Conservation (phyloP, 1,140 invertebrate species). For the Condylostylus longicornis region DNA sequence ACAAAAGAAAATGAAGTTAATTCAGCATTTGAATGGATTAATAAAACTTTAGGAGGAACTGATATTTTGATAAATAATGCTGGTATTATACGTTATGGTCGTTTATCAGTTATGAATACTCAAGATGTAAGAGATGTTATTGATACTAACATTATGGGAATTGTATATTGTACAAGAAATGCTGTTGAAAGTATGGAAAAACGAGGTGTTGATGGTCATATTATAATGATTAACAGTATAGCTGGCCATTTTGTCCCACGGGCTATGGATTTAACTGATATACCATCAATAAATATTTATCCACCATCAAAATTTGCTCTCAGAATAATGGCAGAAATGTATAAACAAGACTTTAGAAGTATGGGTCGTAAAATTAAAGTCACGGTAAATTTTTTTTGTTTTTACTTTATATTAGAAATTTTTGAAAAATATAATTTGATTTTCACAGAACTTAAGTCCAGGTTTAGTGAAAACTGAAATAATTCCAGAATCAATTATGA, state of each 20-base stretch:
- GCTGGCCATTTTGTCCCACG: constrained; percentile 34
- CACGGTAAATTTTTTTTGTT: constrained; percentile 46
- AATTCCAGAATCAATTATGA: constrained; percentile 10
- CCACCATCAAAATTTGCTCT: constrained; percentile 49
- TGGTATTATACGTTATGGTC: constrained; percentile 32
- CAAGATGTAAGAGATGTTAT: constrained; percentile 15
- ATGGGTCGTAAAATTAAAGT: constrained; percentile 43
- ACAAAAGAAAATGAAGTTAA: constrained; percentile 43
- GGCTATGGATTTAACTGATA: constrained; percentile 21
- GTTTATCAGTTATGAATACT: constrained; percentile 24
- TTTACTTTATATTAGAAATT: too few species aligned
- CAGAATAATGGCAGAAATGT: constrained; percentile 42
- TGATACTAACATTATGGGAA: constrained; percentile 48
- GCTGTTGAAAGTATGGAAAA: constrained; percentile 48
- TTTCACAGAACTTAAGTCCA: constrained; percentile 36
- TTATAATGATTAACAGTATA: constrained; percentile 50
- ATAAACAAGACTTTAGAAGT: constrained; percentile 42
- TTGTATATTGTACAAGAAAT: constrained; percentile 45
- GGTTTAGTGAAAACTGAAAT: constrained; percentile 39
- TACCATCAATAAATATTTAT: constrained; percentile 34
- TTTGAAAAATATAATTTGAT: background rate
- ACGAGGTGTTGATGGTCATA: constrained; percentile 43
- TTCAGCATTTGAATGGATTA: constrained; percentile 43
- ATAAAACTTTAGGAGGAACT: constrained; percentile 40
- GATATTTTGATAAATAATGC: constrained; percentile 58